Evolutionary conservation across 2,797 vertebrate species (phyloP).

Genomic region (Megalops cyprinoides): DNA sequence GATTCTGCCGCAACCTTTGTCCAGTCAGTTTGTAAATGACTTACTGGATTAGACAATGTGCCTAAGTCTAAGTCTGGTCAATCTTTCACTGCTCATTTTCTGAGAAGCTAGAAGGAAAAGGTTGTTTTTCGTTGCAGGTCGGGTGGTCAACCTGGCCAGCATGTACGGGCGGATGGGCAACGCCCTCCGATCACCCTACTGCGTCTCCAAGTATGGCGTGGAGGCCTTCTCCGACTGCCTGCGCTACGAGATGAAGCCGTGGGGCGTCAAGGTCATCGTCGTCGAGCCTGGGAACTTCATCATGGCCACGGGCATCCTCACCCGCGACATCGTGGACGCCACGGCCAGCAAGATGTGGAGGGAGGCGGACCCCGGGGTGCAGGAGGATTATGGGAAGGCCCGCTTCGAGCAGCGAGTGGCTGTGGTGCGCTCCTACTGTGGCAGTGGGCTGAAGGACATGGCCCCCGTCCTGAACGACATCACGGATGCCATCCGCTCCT

Average conservation of each 20-base stretch:
- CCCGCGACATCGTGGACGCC: conserved; percentile 61
- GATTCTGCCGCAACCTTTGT: no score
- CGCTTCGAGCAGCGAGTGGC: conserved; percentile 73
- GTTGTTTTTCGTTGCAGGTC: conserved; percentile 65
- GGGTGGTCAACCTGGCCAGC: conserved; percentile 84
- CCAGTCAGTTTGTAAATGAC: no score
- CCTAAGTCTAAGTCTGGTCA: no score
- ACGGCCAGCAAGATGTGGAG: conserved; percentile 79
- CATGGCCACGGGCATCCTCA: conserved; percentile 80
- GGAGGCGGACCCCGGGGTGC: conserved; percentile 64
- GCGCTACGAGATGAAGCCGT: conserved; percentile 85
- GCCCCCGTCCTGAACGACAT: conserved; percentile 75
- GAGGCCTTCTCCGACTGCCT: conserved; percentile 88
- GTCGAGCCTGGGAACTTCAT: conserved; percentile 85
- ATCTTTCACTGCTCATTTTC: no score
- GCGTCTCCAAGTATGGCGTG: conserved; percentile 83
- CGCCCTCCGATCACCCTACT: conserved; percentile 78
- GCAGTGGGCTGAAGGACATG: conserved; percentile 72
- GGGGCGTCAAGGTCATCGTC: conserved; percentile 83
- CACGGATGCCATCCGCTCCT: conserved; percentile 58
- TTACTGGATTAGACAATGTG: no score
- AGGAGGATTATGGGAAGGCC: conserved; percentile 77
- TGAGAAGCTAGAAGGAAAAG: no score
- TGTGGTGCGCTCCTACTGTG: conserved; percentile 76
- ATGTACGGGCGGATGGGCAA: conserved; percentile 81